phyloP scores from a whole-genome alignment of 2,797 vertebrate genomes.

The Catamblyrhynchus diadema region DNA sequence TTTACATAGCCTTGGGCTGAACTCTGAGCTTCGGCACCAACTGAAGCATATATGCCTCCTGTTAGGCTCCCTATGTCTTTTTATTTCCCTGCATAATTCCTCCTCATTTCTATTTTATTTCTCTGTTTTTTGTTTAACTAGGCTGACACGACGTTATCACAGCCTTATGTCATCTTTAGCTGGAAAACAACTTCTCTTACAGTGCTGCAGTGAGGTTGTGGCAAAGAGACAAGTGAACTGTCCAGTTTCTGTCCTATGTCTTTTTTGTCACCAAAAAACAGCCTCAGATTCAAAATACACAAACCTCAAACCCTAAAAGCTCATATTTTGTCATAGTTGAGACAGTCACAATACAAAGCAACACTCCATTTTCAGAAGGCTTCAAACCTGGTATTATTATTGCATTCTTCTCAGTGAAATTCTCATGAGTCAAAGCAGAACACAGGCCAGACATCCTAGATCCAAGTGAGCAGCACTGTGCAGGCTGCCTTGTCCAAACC shows the following conservation, averaged over 20 bases:
- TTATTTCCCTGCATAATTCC: neutral
- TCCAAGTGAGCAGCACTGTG: neutral
- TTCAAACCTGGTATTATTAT: neutral
- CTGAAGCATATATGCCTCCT: neutral
- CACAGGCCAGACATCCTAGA: neutral
- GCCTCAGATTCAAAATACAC: neutral
- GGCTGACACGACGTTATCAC: neutral
- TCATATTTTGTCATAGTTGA: neutral
- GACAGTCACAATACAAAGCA: neutral
- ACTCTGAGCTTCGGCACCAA: neutral
- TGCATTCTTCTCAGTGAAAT: neutral
- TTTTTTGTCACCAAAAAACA: neutral
- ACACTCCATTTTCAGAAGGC: neutral
- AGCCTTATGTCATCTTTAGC: neutral
- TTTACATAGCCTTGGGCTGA: neutral
- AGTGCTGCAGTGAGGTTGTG: neutral
- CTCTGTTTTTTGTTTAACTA: neutral
- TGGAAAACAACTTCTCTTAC: neutral
- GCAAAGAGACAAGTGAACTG: neutral
- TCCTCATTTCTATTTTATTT: neutral
- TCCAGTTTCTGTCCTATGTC: neutral
- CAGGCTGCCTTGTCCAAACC: neutral
- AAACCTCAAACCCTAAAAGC: neutral
- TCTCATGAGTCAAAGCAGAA: rapidly evolving
- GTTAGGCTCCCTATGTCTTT: neutral